phyloP scores from a whole-genome alignment of 2,888 invertebrate genomes.

The Cephus pulcher region DNA sequence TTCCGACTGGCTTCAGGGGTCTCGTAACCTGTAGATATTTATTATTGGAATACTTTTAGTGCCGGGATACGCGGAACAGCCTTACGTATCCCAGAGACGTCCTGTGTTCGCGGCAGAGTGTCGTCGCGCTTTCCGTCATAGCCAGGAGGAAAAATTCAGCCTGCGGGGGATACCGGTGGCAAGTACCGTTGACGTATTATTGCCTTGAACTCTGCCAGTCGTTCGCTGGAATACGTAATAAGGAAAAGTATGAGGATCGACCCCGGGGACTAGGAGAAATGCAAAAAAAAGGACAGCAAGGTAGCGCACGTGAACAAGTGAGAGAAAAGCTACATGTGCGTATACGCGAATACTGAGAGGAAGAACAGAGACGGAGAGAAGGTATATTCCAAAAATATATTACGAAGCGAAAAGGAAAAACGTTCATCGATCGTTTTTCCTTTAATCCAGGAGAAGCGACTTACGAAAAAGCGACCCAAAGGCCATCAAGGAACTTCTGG shows the following conservation, averaged over 20 bases:
- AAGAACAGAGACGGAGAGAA: neutral
- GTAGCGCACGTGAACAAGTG: neutral
- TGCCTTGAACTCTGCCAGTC: neutral
- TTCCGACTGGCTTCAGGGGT: neutral
- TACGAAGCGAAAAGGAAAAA: neutral
- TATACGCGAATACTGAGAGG: no score
- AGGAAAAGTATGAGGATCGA: neutral
- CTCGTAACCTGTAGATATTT: slow-evolving; percentile 53
- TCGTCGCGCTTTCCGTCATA: neutral
- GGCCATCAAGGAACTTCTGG: neutral
- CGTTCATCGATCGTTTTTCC: neutral
- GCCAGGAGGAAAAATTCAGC: neutral
- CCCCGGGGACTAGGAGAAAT: neutral
- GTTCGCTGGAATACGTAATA: neutral
- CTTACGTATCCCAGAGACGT: neutral
- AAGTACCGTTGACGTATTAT: neutral
- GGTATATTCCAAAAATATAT: neutral
- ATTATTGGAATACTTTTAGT: slow-evolving; percentile 46
- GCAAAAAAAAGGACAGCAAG: no score
- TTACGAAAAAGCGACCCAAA: neutral
- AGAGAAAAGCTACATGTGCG: neutral
- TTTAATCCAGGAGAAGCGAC: neutral
- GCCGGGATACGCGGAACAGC: neutral
- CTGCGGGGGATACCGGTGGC: neutral
- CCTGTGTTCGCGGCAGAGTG: neutral